Base-by-base conservation (phyloP, 1,140 invertebrate species). In the Drosophila obscura region DNA sequence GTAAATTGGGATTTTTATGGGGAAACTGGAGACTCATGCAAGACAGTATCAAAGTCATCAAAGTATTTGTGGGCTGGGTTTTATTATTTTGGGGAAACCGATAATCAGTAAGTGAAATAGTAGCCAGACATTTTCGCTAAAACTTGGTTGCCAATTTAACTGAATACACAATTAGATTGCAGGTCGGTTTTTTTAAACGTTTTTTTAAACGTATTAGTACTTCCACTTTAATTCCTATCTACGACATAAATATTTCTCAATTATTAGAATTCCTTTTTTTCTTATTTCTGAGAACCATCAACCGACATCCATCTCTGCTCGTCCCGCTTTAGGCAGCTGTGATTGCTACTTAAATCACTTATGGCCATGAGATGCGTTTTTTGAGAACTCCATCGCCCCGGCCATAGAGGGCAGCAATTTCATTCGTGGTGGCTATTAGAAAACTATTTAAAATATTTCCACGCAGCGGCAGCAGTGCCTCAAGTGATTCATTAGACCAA, bases 381-480 rank as follows among this genome's bases (percentile, higher is more conserved):
- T 35, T 19, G 8, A 35, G 67, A 65, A 49, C 49, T 35, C 58
- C 68, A 66, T 69, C 41, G 51, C 45, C 6, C 4, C 11, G 49
- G 13, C 61, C 61, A 79, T 75, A 80, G 63, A 55, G 61, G 48
- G 56, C 71, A 68, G 53, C 61, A 74, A 73, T 77, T 84, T 85
- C 63, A 75, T 78, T 87, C 78, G 73, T 67, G 59, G 65, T 52
- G 43, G 62, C 81, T 87, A 82, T 85, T 85, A 85, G 81, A 85
- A 87, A 85, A 85, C 68, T 85, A 85, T 85, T 85, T 87, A 76
- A 85, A 85, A 85, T 87, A 85, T 87, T 85, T 87, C 74, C 80
- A 84, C 76, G 80, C 76, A 75, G 56, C 45, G 11, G 35, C 62
- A 60, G 55, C 28, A 44, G 43, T 57, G 35, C 72, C 67, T 64